Percentiles rank a stretch among this genome's conserved stretches.
These are phyloP conservation scores for Leuctra nigra DNA, from an alignment of 2,888 invertebrate species.

Conservation along the genomic window DNA sequence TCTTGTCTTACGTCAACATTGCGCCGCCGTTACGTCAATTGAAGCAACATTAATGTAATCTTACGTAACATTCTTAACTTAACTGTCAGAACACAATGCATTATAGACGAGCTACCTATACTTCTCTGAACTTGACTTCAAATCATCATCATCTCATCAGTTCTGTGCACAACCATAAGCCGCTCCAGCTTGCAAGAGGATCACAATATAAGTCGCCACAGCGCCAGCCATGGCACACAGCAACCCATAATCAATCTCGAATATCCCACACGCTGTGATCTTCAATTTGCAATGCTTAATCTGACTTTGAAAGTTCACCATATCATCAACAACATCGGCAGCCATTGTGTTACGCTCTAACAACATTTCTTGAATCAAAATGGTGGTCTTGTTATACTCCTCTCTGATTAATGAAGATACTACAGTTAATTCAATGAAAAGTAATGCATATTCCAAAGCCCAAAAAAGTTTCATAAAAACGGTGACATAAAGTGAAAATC, in stretches of 20 bases:
- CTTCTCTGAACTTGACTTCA: too few relatives aligned
- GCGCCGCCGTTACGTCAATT: too few relatives aligned
- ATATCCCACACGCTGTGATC: background rate
- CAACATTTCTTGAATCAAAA: background rate
- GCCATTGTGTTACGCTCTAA: background rate
- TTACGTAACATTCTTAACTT: too few relatives aligned
- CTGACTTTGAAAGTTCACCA: background rate
- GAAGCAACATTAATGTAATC: too few relatives aligned
- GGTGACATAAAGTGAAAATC: background rate
- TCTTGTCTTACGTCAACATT: too few relatives aligned
- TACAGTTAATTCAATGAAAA: background rate
- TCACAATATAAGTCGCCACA: background rate
- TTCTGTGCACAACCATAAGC: too few relatives aligned
- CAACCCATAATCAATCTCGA: slow-evolving; percentile 1
- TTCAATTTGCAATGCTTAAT: background rate
- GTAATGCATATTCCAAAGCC: background rate
- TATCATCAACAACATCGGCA: background rate
- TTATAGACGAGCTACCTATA: too few relatives aligned
- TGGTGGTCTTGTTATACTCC: background rate
- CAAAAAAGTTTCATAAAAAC: background rate
- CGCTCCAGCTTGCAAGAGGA: background rate
- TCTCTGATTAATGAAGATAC: background rate
- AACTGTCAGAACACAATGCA: too few relatives aligned
- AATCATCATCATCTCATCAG: too few relatives aligned
- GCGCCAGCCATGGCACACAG: background rate